Evolutionary conservation across 2,888 invertebrate species (phyloP), one percentile per base, ranked within the genome.

Genomic region (Laothoe populi): DNA sequence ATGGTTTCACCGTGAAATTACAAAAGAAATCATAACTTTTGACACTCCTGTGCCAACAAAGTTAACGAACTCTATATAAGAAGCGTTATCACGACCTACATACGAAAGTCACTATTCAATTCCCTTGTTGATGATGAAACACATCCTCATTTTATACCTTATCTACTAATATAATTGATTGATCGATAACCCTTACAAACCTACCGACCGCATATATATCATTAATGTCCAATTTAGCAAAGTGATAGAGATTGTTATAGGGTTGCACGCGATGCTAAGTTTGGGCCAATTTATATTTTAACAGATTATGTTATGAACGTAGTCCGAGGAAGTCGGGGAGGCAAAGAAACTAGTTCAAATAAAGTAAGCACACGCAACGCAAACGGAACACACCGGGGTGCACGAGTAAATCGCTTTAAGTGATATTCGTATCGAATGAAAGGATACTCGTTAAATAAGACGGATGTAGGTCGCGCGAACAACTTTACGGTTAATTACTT

Each of bases 361-460:
- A 74, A 75, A 75, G 74, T 73, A 71, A 73, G 74, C 75, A 75
- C 78, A 79, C 75, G 77, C 81, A 67, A 67, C 57, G 65, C 49
- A 40, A 62, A 63, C 63, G 57, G 66, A 70, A 69, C 59, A 45
- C 59, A 63, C 59, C 63, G 66, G 62, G 64, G 64, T 59, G 62
- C 64, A 44, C 10, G 60, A 64, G 64, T 65, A 68, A 68, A 69
- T 66, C 68, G 69, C 67, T 78, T 74, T 68, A 81, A 87, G 78
- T 82, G 80, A 85, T 82, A 82, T 84, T 80, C 78, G 72, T 72
- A 82, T 85, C 79, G 83, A 84, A 83, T 82, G 74, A 78, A 74
- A 77, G 75, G 70, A 69, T 71, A 77, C 77, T 78, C 73, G 74
- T 81, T 81, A 78, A 81, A 78, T 79, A 81, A 81, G 74, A 76